Base-by-base conservation (phyloP, 2,797 vertebrate genomes). In the Meda fulgida region DNA sequence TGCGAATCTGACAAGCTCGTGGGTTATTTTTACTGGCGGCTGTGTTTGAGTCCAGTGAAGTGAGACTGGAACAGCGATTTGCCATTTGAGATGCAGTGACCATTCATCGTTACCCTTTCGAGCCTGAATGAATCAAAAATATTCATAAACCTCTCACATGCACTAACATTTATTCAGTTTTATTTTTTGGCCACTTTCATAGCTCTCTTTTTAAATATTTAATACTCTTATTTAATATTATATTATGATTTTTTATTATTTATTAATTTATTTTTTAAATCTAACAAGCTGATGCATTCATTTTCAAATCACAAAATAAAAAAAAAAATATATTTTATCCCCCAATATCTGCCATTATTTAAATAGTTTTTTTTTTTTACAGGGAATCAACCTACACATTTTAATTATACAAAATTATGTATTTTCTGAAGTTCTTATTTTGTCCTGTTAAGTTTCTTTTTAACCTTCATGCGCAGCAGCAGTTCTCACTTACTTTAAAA, bases 51-150 rank as follows among this genome's bases (percentile, higher is more conserved):
- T 80, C 51, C 79, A 92, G 90, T 90, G 89, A 91, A 93, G 92
- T 90, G 91, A 92, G 92, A 92, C 92, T 92, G 92, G 92, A 94
- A 94, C 95, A 94, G 90, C 92, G 90, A 94, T 95, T 95, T 95
- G 92, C 93, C 93, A 94, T 95, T 95, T 94, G 89, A 92, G 90
- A 91, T 91, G 84, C 90, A 94, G 93, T 94, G 93, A 89, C 93
- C 92, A 92, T 93, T 93, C 92, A 92, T 93, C 91, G 90, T 91
- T 85, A 67, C 89, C 92, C 87, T 89, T 91, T 90, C 87, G 87
- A 93, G 91, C 87, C 88, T 69, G 90, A 85, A 89, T 89, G 88
- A 84, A 91, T 90, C 76, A 72, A 46, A 80, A 38, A 83, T 46
- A 75, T n/a, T 43, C 55, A 65, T n/a, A 81, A 48, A 69, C 29